Evolutionary conservation across 2,113 vertebrate species (phyloP), one percentile per base, ranked within the genome.

Genomic region (Corynorhinus townsendii): DNA sequence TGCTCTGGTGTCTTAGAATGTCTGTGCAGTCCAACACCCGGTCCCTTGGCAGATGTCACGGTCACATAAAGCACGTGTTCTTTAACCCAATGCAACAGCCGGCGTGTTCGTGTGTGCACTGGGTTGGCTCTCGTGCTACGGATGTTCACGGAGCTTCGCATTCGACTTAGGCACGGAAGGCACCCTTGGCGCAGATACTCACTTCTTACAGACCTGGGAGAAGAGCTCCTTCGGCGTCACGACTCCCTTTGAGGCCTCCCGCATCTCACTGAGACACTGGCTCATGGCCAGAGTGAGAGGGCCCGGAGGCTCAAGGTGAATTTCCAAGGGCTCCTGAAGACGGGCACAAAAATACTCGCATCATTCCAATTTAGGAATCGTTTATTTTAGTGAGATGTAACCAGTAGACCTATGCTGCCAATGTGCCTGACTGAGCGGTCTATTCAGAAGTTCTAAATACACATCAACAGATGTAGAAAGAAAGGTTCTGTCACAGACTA

Each of bases 141-240:
- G 17, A 38, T 17, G 56, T 84, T 82, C 77, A 66, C 15, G 12
- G 19, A 75, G 38, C 56, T 92, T 92, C 84, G 91, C n/a, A 66
- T 71, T n/a, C 45, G 56, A 72, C 35, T 38, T 26, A 72, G 9
- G 17, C 72, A 69, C 35, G 52, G 12, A 94, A 90, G 90, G 75
- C 79, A 96, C n/a, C 80, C 35, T 43, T 49, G 40, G 79, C 90
- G 83, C 14, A 87, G 97, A 98, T 98, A 98, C 99, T 99, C 96
- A 99, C 99, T 99, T 99, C 98, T 99, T 99, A 99, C 99, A 99
- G 98, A 99, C 99, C 99, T 99, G 99, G 96, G 99, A 97, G 98
- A 99, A 99, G 88, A 99, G 98, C 95, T 99, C 99, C 96, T 98
- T 98, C 4, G 99, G 99, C 2, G 98, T 99, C 79, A 99, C 98